Percentiles rank a stretch among this genome's conserved stretches.
Conservation (phyloP, 2,113 vertebrate genomes). For the Garra rufa region DNA sequence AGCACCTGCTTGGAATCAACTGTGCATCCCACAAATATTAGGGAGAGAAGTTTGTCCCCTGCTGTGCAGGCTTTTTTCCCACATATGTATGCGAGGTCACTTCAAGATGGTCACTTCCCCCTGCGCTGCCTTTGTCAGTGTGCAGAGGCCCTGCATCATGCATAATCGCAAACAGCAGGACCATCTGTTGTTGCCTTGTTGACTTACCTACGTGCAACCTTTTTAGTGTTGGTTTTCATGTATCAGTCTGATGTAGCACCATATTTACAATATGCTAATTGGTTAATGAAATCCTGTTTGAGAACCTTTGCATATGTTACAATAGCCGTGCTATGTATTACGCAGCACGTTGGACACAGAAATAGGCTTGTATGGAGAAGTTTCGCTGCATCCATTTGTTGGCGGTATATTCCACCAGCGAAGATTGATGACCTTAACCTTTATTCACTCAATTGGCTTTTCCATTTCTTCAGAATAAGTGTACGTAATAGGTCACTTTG, state of each 20-base stretch:
- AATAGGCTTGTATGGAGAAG: conserved; percentile 24
- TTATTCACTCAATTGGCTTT: conserved; percentile 47
- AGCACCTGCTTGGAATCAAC: conserved; percentile 77
- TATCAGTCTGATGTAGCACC: conserved; percentile 73
- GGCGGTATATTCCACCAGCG: conserved; percentile 35
- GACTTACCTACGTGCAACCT: conserved; percentile 77
- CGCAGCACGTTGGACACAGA: conserved; percentile 60
- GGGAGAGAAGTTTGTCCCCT: conserved; percentile 58
- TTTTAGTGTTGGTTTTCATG: conserved; percentile 77
- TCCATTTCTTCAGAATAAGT: conserved; percentile 44
- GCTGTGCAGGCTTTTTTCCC: conserved; percentile 43
- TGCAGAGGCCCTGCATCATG: conserved; percentile 76
- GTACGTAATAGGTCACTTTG: conserved; percentile 40
- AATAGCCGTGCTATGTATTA: conserved; percentile 51
- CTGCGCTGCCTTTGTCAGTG: conserved; percentile 65
- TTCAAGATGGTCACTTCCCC: conserved; percentile 61
- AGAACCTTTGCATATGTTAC: conserved; percentile 71
- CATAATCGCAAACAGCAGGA: conserved; percentile 80
- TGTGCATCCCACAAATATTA: conserved; percentile 65
- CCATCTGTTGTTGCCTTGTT: conserved; percentile 82
- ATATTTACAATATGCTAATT: conserved; percentile 79
- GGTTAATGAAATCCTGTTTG: conserved; percentile 73
- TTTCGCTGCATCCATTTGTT: conserved; percentile 33
- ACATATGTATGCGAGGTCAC: conserved; percentile 65
- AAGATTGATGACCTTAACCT: conserved; percentile 60